Base-by-base conservation (phyloP, 2,113 vertebrate genomes). In the Tonatia bakeri region DNA sequence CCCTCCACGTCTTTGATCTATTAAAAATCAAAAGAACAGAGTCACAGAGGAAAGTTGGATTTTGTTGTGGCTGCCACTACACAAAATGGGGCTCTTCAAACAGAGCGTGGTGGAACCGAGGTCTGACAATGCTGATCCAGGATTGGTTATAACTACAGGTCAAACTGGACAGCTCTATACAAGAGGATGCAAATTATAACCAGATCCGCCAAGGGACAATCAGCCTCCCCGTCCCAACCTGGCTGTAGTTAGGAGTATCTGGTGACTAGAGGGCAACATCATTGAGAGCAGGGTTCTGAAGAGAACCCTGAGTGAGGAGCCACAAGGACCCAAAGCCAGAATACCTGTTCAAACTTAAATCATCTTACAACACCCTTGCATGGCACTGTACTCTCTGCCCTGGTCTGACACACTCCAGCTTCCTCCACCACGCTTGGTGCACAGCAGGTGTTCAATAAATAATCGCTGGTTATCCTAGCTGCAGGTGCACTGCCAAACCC, bases 1-100 rank as follows among this genome's bases (percentile, higher is more conserved):
- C 87, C 96, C 97, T 97, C 94, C 97, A 94, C 94, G 95, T 98
- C 99, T 99, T 99, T 99, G 99, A 99, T 99, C 99, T 99, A 98
- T 98, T 98, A 98, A 98, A 98, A 99, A 98, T 99, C 98, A 99
- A 99, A 98, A 99, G 98, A 99, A 99, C 99, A 98, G 98, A 99
- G 99, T 99, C 99, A 98, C 98, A 97, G 98, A 98, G 98, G 98
- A 98, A 98, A 97, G 98, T 97, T 98, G 94, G 87, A 86, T 75
- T 94, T 97, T 98, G 97, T 97, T 90, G 96, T 95, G 97, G 94
- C 96, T 97, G 98, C 98, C 98, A 98, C 98, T 98, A 97, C 98
- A 98, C 97, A 97, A 98, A 98, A 98, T 96, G 96, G 95, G 94
- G 94, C 97, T 98, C 98, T 98, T 95, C 89, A 94, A 83, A 96